Conservation (phyloP, 2,888 invertebrate species). For the Mylabris sibirica region DNA sequence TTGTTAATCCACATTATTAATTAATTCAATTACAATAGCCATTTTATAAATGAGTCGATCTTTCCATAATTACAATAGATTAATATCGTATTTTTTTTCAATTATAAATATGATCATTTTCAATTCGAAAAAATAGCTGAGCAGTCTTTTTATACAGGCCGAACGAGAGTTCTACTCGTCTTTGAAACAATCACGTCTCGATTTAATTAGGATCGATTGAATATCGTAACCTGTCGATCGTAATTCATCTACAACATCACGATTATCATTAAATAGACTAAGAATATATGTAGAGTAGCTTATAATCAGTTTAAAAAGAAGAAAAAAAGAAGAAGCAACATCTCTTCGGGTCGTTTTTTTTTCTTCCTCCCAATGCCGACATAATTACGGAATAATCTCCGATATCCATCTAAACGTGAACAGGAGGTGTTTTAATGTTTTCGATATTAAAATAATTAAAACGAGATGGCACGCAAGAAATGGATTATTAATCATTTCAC, state of each 20-base stretch:
- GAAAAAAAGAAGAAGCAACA: too few species aligned
- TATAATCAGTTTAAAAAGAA: not conserved
- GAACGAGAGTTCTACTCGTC: not conserved
- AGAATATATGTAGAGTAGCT: not conserved
- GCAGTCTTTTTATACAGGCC: not conserved
- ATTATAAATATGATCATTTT: not conserved
- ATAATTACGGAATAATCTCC: constrained; percentile 3
- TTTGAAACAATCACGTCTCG: constrained; percentile 16
- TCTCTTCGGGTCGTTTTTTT: not conserved
- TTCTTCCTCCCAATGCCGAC: not conserved
- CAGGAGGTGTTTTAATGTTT: constrained; percentile 8
- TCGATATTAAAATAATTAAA: constrained; percentile 10
- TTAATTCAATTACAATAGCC: not conserved
- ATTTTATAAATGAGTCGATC: not conserved
- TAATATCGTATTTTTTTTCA: not conserved
- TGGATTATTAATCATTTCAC: too few species aligned
- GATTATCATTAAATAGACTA: constrained; percentile 16
- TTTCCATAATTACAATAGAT: not conserved
- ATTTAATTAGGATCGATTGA: constrained; percentile 16
- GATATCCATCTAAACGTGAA: constrained; percentile 1
- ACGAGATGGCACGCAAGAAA: not conserved
- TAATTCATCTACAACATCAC: constrained; percentile 12
- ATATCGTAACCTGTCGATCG: constrained; percentile 1
- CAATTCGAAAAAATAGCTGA: not conserved
- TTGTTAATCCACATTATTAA: not conserved